Evolutionary conservation across 2,113 vertebrate genomes (phyloP).

Genomic region (Nothoprocta perdicaria): DNA sequence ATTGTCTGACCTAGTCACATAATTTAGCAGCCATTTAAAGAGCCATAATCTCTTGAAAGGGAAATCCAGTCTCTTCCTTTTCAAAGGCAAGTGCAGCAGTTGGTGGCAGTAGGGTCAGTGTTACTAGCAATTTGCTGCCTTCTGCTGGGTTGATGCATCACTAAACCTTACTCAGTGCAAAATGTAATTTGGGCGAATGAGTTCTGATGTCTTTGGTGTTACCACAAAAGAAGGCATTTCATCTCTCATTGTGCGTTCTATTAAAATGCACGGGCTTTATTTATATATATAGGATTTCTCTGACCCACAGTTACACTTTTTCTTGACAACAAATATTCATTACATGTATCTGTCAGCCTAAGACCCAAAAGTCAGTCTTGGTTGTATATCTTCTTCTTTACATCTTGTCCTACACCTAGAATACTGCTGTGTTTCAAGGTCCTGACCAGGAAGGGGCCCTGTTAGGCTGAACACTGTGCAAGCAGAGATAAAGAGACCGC

Average conservation of each 20-base stretch:
- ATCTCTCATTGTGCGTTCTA: not conserved
- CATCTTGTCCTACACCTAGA: not conserved
- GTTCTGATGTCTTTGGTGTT: not conserved
- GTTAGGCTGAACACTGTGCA: not conserved
- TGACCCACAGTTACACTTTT: not conserved
- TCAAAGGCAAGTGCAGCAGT: not conserved
- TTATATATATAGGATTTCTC: not conserved
- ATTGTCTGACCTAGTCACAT: not conserved
- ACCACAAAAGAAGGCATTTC: not conserved
- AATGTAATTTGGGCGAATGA: not conserved
- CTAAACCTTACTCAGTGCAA: not conserved
- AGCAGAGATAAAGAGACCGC: conserved; percentile 22
- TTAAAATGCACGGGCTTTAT: not conserved
- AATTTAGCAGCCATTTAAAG: not conserved
- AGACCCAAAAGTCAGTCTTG: not conserved
- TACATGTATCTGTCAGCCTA: fast-evolving
- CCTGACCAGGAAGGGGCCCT: not conserved
- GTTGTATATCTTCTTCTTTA: too few relatives aligned
- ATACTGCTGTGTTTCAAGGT: not conserved
- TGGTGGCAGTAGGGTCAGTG: not conserved
- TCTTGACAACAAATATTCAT: not conserved
- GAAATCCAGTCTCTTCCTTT: not conserved
- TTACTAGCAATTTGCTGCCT: not conserved
- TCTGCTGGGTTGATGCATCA: not conserved
- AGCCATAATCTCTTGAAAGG: not conserved